Base-by-base conservation (phyloP, 2,888 invertebrate species). In the Drosophila yooni region DNA sequence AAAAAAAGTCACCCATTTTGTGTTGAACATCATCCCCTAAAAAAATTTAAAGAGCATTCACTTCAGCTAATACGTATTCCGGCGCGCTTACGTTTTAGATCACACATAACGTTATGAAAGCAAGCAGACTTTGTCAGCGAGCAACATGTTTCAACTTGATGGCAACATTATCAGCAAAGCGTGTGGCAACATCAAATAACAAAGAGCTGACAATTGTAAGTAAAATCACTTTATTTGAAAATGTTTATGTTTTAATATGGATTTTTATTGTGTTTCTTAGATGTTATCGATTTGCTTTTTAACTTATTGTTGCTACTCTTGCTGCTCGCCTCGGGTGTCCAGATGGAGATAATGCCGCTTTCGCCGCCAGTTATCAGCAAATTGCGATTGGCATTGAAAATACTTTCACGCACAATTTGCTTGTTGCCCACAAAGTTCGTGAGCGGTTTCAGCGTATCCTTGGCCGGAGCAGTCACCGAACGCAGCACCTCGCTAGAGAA, bases 291-390 rank as follows among this genome's bases (percentile, higher is more conserved):
- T 62, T 84, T 90, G 7, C 53, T 64, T 62, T 91, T 91, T 0
- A 84, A 48, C 38, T 80, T 79, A 10, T 51, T 52, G 38, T 38
- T 70, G 25, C 25, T 70, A 11, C n/a, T 68, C 15, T 13, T 57
- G n/a, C 10, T 54, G 4, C 21, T 52, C 5, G 69, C 15, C 2
- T 63, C 48, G 21, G 91, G 90, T 71, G 93, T 93, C 97, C 97
- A 97, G 50, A 95, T 92, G 84, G 95, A 95, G 15, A 97, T 84
- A 50, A 95, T 92, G 18, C 96, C 96, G n/a, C 94, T 92, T 93
- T 97, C 97, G 5, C 97, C 97, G 27, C 95, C 95, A 13, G 96
- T 96, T 72, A 97, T 91, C 54, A 97, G 91, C 27, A 95, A 74
- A 77, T 95, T 95, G 33, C 93, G 94, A 95, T 95, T 94, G 68